Evolutionary conservation across 1,140 invertebrate genomes (phyloP).

Genomic region (Scaptomyza pallida): DNA sequence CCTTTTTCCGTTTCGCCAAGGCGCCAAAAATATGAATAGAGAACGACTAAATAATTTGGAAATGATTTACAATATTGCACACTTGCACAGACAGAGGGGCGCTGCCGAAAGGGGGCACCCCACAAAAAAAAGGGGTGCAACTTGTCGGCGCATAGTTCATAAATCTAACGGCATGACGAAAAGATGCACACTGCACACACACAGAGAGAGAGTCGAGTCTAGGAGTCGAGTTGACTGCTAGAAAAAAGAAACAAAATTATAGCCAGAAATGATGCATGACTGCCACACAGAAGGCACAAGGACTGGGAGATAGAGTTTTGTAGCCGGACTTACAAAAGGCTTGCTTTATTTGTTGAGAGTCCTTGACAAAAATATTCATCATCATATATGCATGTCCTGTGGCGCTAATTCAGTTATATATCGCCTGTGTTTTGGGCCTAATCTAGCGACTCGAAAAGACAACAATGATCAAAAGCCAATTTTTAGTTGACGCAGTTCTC

Average conservation of each 20-base stretch:
- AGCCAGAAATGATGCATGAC: slow-evolving; percentile 72
- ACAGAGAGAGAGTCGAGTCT: slow-evolving; percentile 19
- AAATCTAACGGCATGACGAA: slow-evolving; percentile 80
- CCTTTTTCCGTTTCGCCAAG: slow-evolving; percentile 43
- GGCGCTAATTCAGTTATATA: slow-evolving; percentile 78
- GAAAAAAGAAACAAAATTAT: slow-evolving; percentile 52
- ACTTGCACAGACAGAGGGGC: slow-evolving; percentile 26
- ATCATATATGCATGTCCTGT: slow-evolving; percentile 30
- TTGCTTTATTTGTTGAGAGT: slow-evolving; percentile 7
- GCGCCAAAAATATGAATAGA: slow-evolving; percentile 78
- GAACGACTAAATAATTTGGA: slow-evolving; percentile 80
- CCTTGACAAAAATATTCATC: slow-evolving; percentile 3
- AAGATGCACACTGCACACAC: slow-evolving; percentile 67
- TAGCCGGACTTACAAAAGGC: background rate
- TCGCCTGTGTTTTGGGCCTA: slow-evolving; percentile 62
- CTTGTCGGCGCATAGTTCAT: slow-evolving; percentile 50
- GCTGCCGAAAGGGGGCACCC: background rate
- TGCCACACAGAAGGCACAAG: slow-evolving; percentile 17
- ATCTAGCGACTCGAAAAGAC: slow-evolving; percentile 63
- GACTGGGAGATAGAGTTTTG: too few relatives aligned
- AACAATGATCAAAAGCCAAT: slow-evolving; percentile 19
- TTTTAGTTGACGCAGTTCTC: slow-evolving; percentile 6
- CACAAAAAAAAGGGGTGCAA: slow-evolving; percentile 15
- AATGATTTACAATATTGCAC: slow-evolving; percentile 79
- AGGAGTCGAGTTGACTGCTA: slow-evolving; percentile 6